A percentile compares a stretch with the other conserved stretches of the same genome.
These are phyloP conservation scores for Vireo griseus DNA, from an alignment of 2,797 vertebrate genomes.

Conservation along the genomic window DNA sequence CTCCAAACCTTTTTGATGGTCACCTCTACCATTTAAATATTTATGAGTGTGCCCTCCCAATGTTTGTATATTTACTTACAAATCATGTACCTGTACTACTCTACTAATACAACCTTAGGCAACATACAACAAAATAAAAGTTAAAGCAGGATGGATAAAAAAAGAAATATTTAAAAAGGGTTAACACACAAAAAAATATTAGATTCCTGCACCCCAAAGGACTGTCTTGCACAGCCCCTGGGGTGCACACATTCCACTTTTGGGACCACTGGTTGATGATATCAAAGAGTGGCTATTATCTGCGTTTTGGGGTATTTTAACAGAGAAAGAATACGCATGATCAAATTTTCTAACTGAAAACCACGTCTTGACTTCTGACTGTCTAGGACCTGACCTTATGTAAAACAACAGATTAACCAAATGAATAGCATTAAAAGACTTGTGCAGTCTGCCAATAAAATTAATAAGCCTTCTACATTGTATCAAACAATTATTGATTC, in stretches of 20 bases:
- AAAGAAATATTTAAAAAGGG: neutral
- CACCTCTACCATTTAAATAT: neutral
- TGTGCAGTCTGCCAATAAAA: neutral
- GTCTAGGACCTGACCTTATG: neutral
- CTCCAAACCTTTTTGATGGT: neutral
- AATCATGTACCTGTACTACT: neutral
- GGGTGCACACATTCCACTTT: neutral
- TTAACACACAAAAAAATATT: neutral
- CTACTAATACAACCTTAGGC: neutral
- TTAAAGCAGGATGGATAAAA: neutral
- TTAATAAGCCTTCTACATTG: neutral
- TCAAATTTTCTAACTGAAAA: neutral
- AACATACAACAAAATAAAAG: neutral
- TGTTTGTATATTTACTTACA: neutral
- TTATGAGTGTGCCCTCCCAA: neutral
- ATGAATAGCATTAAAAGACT: neutral
- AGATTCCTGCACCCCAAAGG: neutral
- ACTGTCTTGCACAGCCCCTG: neutral
- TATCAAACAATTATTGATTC: neutral
- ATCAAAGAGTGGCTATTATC: neutral
- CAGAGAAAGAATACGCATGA: neutral
- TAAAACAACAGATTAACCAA: neutral
- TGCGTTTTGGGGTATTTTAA: neutral
- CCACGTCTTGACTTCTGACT: neutral
- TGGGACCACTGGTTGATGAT: neutral